A percentile compares a stretch with the other conserved stretches of the same genome.
phyloP scores from a whole-genome alignment of 2,888 invertebrate species.

The Acrocyrtus sp. region DNA sequence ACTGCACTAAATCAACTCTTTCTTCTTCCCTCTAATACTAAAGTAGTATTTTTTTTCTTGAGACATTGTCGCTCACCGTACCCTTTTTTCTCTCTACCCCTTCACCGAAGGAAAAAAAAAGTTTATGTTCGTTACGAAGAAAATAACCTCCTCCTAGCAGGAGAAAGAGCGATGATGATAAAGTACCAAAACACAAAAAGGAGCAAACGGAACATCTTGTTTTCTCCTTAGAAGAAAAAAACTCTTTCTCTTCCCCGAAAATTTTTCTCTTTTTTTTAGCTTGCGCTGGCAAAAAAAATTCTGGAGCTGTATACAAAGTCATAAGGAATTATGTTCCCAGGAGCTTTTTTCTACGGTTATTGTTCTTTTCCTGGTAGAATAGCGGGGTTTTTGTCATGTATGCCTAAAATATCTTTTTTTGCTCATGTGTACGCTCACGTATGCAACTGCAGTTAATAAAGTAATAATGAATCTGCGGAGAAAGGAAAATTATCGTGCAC shows the following conservation, averaged over 20 bases:
- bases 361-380: no score
- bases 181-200: neutral
- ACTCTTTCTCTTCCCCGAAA: constrained; percentile 11
- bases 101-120: neutral
- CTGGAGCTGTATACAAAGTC: neutral
- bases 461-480: no score
- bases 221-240: constrained; percentile 20
- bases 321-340: constrained; percentile 43
- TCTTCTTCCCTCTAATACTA: constrained; percentile 17
- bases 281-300: no score
- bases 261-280: constrained; percentile 13
- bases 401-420: no score
- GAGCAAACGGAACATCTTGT: constrained; percentile 15
- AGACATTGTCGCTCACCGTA: constrained; percentile 16
- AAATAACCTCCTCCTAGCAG: neutral
- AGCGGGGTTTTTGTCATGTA: no score
- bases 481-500: no score
- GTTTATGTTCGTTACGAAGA: neutral
- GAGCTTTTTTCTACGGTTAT: no score
- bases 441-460: no score
- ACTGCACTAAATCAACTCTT: constrained; percentile 49
- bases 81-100: neutral
- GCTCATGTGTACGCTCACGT: no score
- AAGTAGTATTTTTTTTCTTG: no score
- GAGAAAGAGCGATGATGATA: neutral